Conservation (phyloP, 1,140 invertebrate genomes). For the Holcopasites calliopsidis region DNA sequence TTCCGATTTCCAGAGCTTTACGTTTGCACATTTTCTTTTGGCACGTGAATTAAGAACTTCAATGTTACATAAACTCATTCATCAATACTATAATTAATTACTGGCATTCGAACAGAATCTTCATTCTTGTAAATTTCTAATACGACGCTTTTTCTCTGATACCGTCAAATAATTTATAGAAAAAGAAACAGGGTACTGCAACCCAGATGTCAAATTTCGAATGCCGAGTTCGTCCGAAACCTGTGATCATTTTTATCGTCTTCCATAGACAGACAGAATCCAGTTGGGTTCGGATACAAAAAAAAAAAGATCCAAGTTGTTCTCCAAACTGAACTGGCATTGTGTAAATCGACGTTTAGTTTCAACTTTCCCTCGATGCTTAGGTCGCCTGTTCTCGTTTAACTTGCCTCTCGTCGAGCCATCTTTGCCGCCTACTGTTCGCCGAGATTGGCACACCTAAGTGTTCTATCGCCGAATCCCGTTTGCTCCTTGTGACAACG, state of each 20-base stretch:
- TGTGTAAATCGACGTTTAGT: conserved; percentile 25
- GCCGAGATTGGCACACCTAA: conserved; percentile 28
- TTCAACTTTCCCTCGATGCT: conserved; percentile 54
- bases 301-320: conserved; percentile 32
- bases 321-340: conserved; percentile 35
- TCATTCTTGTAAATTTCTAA: too few species aligned
- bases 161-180: too few species aligned
- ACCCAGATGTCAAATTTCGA: too few species aligned
- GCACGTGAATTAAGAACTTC: too few species aligned
- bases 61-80: too few species aligned
- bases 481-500: conserved; percentile 12
- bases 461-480: conserved; percentile 30
- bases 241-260: conserved; percentile 37
- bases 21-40: too few species aligned
- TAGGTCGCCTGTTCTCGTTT: conserved; percentile 28
- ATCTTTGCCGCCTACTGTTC: conserved; percentile 54
- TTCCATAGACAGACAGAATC: background rate
- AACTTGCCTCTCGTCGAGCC: conserved; percentile 38
- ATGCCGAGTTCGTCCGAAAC: too few species aligned
- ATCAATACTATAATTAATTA: too few species aligned
- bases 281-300: background rate
- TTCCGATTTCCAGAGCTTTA: background rate
- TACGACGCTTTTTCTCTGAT: too few species aligned
- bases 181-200: too few species aligned
- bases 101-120: too few species aligned